Evolutionary conservation across 2,113 vertebrate species (phyloP), one percentile per base, ranked within the genome.

Genomic region (Gymnobelideus leadbeateri): DNA sequence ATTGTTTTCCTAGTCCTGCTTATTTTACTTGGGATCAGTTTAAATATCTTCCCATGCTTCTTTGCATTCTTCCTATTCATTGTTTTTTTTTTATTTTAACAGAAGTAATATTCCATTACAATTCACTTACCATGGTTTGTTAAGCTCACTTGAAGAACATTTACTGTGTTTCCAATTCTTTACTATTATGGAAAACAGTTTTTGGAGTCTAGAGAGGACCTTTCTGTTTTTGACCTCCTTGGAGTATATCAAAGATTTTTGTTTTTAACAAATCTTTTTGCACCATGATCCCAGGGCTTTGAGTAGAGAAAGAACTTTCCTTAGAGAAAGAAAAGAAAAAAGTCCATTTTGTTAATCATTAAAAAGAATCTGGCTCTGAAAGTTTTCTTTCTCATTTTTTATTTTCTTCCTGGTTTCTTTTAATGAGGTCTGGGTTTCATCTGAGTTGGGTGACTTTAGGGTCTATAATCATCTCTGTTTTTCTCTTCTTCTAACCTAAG

Each of bases 401-500:
- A 91, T 55, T 96, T 94, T 90, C 49, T 95, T 92, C n/a, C 91
- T 53, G 93, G 68, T 92, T 95, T 92, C 49, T 90, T 94, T 91
- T 90, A 84, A 94, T 61, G 93, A 95, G 89, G 51, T 37, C 0
- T 24, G 43, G 50, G 47, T 92, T 91, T 95, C 92, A 49, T 92
- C 61, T 47, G n/a, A 93, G 84, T 91, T 92, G 92, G 46, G 92
- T 92, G 94, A 49, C 53, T 96, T 54, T 84, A 93, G 57, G 90
- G 49, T 94, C 91, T 89, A 21, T 26, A 37, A 46, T 55, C 49
- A 61, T 51, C 93, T 89, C 92, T 61, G 7, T 54, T 91, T 96
- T 92, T 91, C 92, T 54, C 84, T 54, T 96, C 92, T 92, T 97
- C 93, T 95, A 89, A 92, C 92, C 92, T 97, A 94, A 95, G 91